Evolutionary conservation across 2,113 vertebrate species (phyloP), one percentile per base, ranked within the genome.

Genomic region (Tyto alba): DNA sequence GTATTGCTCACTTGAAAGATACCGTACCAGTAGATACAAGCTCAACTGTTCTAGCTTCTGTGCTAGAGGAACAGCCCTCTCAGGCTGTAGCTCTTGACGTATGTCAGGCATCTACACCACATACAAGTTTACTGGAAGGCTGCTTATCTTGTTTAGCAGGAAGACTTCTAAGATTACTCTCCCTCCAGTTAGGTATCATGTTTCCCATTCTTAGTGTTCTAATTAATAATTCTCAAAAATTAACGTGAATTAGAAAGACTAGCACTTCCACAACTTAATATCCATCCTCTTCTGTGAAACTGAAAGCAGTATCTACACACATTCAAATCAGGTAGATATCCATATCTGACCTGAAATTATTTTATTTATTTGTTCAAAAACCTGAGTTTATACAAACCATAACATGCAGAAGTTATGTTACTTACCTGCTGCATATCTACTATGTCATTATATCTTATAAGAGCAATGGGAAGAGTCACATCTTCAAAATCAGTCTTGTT

Each of bases 401-500:
- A 92, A 91, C 38, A 32, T 27, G 55, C 52, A 75, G 69, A 63
- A 41, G 71, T 52, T 73, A 25, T 21, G 25, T 63, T 89, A 97
- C 93, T 97, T 97, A 99, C 99, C 98, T 98, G 87, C 43, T 98
- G 96, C 91, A 98, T 98, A 86, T 99, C 98, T 92, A 98, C 64
- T 62, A 99, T 91, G 91, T 99, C 99, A 91, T 40, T 97, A 40
- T 98, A 96, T 93, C 96, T 98, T 97, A 99, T 97, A 93, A 99
- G 98, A 40, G 98, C 99, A 97, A 99, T 48, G 59, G 98, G 98
- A 96, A 99, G 98, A 38, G 97, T 98, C 66, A 99, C 85, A 88
- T 98, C 98, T 72, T 93, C 75, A 92, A 98, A 98, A 83, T 98
- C 98, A 6, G 98, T 98, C 77, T 96, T 96, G 95, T 99, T 99